Evolutionary conservation across 1,140 invertebrate species (phyloP).

Genomic region (Penaeus japonicus): DNA sequence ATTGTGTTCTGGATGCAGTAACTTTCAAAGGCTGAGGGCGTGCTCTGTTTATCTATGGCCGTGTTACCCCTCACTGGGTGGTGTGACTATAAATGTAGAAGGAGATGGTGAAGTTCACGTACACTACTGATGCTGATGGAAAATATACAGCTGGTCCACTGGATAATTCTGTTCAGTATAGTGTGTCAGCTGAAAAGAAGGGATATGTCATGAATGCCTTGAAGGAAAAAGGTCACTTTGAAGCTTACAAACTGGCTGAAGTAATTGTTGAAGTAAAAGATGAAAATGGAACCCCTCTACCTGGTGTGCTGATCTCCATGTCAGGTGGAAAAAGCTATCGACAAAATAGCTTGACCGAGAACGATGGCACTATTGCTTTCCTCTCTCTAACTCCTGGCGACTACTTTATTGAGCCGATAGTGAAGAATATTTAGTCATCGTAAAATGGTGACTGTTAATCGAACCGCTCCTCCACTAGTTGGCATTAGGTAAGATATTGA

Average conservation of each 20-base stretch:
- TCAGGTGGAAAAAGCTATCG: constrained; percentile 89
- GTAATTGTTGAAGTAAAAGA: constrained; percentile 83
- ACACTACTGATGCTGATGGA: constrained; percentile 73
- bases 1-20: constrained; percentile 75
- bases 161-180: constrained; percentile 61
- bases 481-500: constrained; percentile 70
- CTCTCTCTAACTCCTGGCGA: constrained; percentile 86
- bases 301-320: constrained; percentile 87
- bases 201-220: constrained; percentile 78
- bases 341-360: constrained; percentile 84
- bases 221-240: constrained; percentile 74
- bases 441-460: constrained; percentile 83
- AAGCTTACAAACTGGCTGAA: constrained; percentile 89
- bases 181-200: constrained; percentile 81
- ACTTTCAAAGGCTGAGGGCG: constrained; percentile 67
- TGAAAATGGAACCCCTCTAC: constrained; percentile 67
- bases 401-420: constrained; percentile 93
- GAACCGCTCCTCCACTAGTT: too few relatives aligned
- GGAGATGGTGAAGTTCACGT: constrained; percentile 63
- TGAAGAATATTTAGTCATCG: constrained; percentile 95
- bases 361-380: constrained; percentile 81
- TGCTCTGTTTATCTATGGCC: constrained; percentile 71
- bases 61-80: constrained; percentile 73
- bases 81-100: constrained; percentile 72
- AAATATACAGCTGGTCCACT: constrained; percentile 81